Percentiles rank a stretch among this genome's conserved stretches.
phyloP scores from a whole-genome alignment of 2,113 vertebrate species.

The Oxyruncus cristatus region DNA sequence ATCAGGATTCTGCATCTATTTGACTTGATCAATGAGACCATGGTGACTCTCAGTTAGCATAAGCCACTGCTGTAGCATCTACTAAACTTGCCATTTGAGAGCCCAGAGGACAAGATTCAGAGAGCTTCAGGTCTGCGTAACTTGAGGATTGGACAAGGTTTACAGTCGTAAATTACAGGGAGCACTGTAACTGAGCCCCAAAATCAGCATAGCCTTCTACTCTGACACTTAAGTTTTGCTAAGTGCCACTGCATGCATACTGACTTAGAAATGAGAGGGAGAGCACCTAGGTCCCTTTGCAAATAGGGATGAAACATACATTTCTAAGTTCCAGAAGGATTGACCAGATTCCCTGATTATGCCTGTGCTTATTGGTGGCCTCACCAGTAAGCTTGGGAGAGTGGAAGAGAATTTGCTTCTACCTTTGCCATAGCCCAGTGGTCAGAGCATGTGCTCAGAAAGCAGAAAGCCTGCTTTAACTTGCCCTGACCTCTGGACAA shows the following conservation, averaged over 20 bases:
- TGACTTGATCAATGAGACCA: neutral
- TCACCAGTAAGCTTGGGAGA: neutral
- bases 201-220: neutral
- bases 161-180: neutral
- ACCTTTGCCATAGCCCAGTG: neutral
- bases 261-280: neutral
- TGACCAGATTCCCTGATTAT: neutral
- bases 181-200: neutral
- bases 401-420: neutral
- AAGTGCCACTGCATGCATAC: accelerated
- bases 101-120: neutral
- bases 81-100: neutral
- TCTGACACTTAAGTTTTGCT: neutral
- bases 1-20: neutral
- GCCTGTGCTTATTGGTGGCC: neutral
- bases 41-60: neutral
- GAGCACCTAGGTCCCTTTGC: neutral
- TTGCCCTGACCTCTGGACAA: neutral
- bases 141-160: neutral
- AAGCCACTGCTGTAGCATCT: neutral
- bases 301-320: neutral
- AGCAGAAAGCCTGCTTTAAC: neutral
- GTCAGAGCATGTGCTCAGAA: neutral
- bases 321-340: neutral
- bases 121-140: neutral